phyloP scores from a whole-genome alignment of 2,888 invertebrate genomes.

The Lottia gigantea region DNA sequence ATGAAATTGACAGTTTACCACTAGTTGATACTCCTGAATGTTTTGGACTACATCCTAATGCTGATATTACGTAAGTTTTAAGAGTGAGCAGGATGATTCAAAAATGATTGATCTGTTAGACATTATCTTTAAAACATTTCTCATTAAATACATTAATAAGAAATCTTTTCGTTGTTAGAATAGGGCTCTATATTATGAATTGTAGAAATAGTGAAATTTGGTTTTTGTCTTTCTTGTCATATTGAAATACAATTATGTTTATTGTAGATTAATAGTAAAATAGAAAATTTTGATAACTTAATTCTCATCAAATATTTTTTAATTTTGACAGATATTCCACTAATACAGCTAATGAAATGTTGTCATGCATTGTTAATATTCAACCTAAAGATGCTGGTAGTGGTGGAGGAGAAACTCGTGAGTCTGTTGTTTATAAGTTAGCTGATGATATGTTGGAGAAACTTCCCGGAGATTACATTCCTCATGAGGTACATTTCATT shows the following conservation, averaged over 20 bases:
- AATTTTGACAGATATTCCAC: conserved; percentile 80
- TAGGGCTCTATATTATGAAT: too few relatives aligned
- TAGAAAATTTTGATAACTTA: too few relatives aligned
- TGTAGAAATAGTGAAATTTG: too few relatives aligned
- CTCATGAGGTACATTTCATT: conserved; percentile 77
- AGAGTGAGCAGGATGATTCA: too few relatives aligned
- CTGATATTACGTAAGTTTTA: conserved; percentile 85
- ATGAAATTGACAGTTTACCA: conserved; percentile 84
- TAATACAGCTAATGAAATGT: conserved; percentile 87
- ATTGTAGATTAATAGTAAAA: too few relatives aligned
- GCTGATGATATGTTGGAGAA: conserved; percentile 93
- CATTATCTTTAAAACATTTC: too few relatives aligned
- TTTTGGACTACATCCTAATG: conserved; percentile 95
- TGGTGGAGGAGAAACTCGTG: conserved; percentile 91
- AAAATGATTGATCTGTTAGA: too few relatives aligned
- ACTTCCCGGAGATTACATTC: conserved; percentile 86
- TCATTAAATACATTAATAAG: too few relatives aligned
- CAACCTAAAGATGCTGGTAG: conserved; percentile 94
- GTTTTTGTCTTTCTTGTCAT: too few relatives aligned
- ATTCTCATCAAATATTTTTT: too few relatives aligned
- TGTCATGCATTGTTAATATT: conserved; percentile 94
- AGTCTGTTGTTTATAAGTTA: conserved; percentile 89
- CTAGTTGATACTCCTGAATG: conserved; percentile 88
- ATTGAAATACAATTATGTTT: too few relatives aligned
- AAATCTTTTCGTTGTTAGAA: too few relatives aligned